Conservation (phyloP, 2,797 vertebrate species). For the Anabacerthia variegaticeps region DNA sequence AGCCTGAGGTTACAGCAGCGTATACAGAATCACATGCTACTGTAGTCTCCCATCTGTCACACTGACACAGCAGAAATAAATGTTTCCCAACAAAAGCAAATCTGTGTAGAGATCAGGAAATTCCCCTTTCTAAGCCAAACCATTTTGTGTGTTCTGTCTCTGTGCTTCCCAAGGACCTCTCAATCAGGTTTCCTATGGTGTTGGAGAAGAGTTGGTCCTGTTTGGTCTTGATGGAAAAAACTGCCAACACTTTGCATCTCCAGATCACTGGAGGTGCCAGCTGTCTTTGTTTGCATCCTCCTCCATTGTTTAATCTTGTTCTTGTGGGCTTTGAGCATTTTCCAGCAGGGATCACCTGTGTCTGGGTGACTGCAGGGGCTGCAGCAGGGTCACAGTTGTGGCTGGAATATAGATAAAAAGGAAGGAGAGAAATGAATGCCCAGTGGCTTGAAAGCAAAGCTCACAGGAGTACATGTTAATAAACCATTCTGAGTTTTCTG, state of each 20-base stretch:
- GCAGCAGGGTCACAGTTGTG: background rate
- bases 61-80: background rate
- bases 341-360: background rate
- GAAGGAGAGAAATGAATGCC: background rate
- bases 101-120: background rate
- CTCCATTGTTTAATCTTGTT: background rate
- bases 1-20: background rate
- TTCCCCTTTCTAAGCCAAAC: background rate
- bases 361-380: background rate
- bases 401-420: background rate
- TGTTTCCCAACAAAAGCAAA: constrained; percentile 29
- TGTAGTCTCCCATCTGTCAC: constrained; percentile 10
- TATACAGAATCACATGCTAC: background rate
- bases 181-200: background rate
- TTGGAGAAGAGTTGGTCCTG: background rate
- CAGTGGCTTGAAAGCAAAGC: background rate
- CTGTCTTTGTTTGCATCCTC: background rate
- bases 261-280: background rate
- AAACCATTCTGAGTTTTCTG: background rate
- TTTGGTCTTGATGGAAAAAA: background rate
- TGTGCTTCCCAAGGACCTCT: background rate
- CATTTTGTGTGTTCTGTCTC: background rate
- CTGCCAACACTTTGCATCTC: background rate
- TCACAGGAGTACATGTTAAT: background rate
- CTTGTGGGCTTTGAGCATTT: background rate